Evolutionary conservation across 2,113 vertebrate genomes (phyloP).

Genomic region (Arenaria interpres): DNA sequence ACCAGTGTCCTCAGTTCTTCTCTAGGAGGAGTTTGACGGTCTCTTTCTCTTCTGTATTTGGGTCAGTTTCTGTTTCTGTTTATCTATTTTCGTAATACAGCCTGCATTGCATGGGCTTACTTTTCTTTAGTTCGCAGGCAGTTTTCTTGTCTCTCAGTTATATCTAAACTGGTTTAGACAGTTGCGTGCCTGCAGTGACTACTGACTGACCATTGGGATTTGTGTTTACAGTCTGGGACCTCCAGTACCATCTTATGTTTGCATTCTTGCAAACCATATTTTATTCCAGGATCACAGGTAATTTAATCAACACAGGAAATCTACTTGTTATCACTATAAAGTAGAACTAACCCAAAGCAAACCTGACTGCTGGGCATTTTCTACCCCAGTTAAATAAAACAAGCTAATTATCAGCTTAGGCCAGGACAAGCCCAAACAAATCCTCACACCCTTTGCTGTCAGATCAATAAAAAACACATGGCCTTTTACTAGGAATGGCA

Average conservation of each 20-base stretch:
- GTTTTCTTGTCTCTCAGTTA: background rate
- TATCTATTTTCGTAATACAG: background rate
- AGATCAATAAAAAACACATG: background rate
- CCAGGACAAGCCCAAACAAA: constrained; percentile 1
- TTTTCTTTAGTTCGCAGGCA: background rate
- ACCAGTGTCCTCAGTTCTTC: background rate
- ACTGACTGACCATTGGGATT: background rate
- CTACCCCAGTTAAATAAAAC: background rate
- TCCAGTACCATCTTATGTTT: background rate
- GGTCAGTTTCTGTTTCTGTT: background rate
- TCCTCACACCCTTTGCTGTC: background rate
- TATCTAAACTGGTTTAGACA: background rate
- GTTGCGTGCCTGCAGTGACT: background rate
- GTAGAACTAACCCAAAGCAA: background rate
- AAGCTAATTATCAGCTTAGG: background rate
- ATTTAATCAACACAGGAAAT: background rate
- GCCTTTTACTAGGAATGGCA: background rate
- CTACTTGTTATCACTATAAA: background rate
- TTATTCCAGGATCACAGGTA: background rate
- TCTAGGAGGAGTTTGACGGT: background rate
- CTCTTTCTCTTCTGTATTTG: background rate
- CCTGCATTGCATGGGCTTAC: background rate
- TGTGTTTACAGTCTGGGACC: background rate
- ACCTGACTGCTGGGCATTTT: background rate
- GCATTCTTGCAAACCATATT: background rate